phyloP scores from a whole-genome alignment of 1,140 invertebrate genomes.

The Pseudomyrmex gracilis region DNA sequence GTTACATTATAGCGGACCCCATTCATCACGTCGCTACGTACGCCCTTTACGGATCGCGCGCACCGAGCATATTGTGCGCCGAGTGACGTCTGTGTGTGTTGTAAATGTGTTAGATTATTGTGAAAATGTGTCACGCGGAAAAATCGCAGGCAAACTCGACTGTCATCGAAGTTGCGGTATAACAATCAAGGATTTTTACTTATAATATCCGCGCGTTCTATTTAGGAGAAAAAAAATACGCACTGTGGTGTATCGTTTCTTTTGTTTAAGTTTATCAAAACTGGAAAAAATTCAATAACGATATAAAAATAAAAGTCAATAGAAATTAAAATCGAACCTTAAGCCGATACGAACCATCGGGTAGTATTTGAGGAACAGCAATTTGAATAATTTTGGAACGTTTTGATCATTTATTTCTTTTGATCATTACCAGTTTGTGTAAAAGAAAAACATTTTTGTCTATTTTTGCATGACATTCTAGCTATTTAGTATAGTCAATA shows the following conservation, averaged over 20 bases:
- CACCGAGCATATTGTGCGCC: slow-evolving; percentile 60
- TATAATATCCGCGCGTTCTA: slow-evolving; percentile 11
- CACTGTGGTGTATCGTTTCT: neutral
- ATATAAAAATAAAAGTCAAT: too few relatives aligned
- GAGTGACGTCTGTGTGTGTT: slow-evolving; percentile 41
- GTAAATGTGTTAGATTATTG: slow-evolving; percentile 58
- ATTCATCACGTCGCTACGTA: slow-evolving; percentile 65
- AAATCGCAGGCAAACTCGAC: slow-evolving; percentile 45
- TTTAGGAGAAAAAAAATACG: slow-evolving; percentile 1
- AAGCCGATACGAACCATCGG: too few relatives aligned
- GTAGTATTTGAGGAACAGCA: too few relatives aligned
- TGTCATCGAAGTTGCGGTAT: slow-evolving; percentile 34
- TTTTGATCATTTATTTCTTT: too few relatives aligned
- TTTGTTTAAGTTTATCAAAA: neutral
- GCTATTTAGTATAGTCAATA: too few relatives aligned
- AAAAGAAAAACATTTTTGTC: too few relatives aligned
- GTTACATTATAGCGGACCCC: slow-evolving; percentile 68
- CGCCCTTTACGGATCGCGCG: slow-evolving; percentile 57
- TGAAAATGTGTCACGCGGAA: slow-evolving; percentile 18
- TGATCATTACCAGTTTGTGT: too few relatives aligned
- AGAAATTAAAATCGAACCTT: too few relatives aligned
- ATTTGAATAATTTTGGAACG: too few relatives aligned
- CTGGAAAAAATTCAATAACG: neutral
- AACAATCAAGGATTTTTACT: neutral
- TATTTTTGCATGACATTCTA: too few relatives aligned